phyloP scores from a whole-genome alignment of 1,140 invertebrate genomes.

The Brachionus paranguensis region DNA sequence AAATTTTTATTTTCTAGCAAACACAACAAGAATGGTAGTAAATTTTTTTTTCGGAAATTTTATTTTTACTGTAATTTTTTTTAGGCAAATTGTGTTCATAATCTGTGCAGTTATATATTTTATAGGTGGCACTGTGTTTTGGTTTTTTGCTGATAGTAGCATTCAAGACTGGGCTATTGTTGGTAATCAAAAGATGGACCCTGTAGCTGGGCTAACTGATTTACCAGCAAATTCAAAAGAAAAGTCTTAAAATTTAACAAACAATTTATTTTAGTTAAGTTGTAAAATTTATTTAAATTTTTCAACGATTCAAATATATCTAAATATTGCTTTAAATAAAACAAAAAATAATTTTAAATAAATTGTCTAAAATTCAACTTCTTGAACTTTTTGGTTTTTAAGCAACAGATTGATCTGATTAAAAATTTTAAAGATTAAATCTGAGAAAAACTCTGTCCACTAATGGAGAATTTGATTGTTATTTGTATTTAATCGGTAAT shows the following conservation, averaged over 20 bases:
- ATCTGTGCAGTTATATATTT: conserved; percentile 5
- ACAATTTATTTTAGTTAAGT: background rate
- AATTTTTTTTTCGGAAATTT: background rate
- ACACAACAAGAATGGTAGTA: conserved; percentile 33
- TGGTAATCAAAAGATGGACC: background rate
- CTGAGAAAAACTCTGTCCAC: too few relatives aligned
- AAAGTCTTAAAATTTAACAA: background rate
- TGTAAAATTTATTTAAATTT: too few relatives aligned
- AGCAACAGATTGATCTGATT: too few relatives aligned
- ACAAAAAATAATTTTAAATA: too few relatives aligned
- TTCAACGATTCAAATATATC: too few relatives aligned
- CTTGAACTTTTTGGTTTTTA: too few relatives aligned
- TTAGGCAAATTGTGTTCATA: conserved; percentile 17
- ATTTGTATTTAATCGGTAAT: too few relatives aligned
- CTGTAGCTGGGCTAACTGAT: background rate
- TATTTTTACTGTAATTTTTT: background rate
- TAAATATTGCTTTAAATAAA: too few relatives aligned
- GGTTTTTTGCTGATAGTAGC: background rate
- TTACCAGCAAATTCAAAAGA: background rate
- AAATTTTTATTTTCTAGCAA: conserved; percentile 38
- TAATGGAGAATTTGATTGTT: too few relatives aligned
- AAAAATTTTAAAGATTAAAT: too few relatives aligned
- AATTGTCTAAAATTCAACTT: too few relatives aligned
- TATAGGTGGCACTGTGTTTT: background rate
- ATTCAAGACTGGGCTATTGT: background rate